Evolutionary conservation across 2,797 vertebrate species (phyloP).

Genomic region (Helarctos malayanus): DNA sequence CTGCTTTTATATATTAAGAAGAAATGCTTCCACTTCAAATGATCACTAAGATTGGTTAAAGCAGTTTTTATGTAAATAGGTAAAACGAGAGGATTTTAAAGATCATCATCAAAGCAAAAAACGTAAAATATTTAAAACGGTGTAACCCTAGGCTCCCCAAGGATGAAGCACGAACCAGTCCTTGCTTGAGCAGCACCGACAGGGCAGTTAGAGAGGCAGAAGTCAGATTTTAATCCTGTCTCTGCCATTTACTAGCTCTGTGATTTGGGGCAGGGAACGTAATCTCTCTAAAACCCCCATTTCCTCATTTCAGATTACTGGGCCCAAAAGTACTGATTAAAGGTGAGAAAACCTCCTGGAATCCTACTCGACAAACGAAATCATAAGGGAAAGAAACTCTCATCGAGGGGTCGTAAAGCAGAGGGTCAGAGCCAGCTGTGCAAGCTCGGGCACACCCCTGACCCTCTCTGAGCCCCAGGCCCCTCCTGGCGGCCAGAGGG

Average conservation of each 20-base stretch:
- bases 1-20: slow-evolving; percentile 24
- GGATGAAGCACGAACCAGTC: background rate
- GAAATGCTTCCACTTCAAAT: background rate
- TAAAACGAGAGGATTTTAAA: slow-evolving; percentile 59
- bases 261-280: background rate
- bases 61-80: background rate
- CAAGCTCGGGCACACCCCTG: background rate
- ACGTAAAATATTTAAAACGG: background rate
- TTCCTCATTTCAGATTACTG: slow-evolving; percentile 57
- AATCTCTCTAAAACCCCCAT: slow-evolving; percentile 43
- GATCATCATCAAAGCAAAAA: slow-evolving; percentile 24
- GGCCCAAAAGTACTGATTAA: slow-evolving; percentile 42
- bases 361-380: background rate
- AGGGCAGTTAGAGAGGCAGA: background rate
- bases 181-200: background rate
- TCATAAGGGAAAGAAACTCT: background rate
- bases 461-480: background rate
- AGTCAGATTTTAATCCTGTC: slow-evolving; percentile 3
- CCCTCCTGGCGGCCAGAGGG: background rate
- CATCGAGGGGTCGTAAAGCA: background rate
- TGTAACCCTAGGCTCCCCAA: background rate
- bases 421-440: background rate
- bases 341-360: slow-evolving; percentile 43
- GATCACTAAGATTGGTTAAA: background rate
- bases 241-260: slow-evolving; percentile 52